phyloP scores from a whole-genome alignment of 2,797 vertebrate genomes.

The Bradypus variegatus region DNA sequence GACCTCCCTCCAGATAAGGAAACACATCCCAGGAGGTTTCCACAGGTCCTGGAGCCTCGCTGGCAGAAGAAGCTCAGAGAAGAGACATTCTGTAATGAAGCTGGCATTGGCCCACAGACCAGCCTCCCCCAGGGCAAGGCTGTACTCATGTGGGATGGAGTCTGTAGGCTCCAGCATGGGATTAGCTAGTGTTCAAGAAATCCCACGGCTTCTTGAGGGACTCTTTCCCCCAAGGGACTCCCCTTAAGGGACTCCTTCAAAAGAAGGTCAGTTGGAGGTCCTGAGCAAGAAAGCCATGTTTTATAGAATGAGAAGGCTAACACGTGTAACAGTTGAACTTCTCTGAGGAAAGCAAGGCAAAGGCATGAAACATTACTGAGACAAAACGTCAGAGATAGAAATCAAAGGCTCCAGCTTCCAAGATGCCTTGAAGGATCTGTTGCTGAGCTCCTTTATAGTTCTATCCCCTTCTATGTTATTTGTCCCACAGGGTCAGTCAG shows the following conservation, averaged over 20 bases:
- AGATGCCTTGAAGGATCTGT: background rate
- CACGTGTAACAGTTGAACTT: background rate
- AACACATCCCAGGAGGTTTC: background rate
- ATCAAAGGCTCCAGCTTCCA: background rate
- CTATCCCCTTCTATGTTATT: background rate
- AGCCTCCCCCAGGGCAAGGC: background rate
- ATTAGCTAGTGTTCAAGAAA: background rate
- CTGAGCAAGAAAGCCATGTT: background rate
- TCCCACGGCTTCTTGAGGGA: background rate
- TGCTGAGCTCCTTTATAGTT: no score
- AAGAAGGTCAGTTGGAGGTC: background rate
- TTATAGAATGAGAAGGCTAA: background rate
- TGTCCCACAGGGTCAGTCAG: background rate
- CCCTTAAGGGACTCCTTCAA: background rate
- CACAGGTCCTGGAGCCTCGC: background rate
- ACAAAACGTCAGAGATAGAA: background rate
- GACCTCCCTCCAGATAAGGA: background rate
- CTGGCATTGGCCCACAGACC: slow-evolving; percentile 5
- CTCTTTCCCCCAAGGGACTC: background rate
- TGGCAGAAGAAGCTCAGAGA: background rate
- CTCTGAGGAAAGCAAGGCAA: background rate
- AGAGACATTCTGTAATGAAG: slow-evolving; percentile 8
- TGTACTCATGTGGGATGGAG: background rate
- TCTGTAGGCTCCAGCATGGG: background rate
- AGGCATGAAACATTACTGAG: background rate